Conservation (phyloP, 2,797 vertebrate species). For the Tiaroga cobitis region DNA sequence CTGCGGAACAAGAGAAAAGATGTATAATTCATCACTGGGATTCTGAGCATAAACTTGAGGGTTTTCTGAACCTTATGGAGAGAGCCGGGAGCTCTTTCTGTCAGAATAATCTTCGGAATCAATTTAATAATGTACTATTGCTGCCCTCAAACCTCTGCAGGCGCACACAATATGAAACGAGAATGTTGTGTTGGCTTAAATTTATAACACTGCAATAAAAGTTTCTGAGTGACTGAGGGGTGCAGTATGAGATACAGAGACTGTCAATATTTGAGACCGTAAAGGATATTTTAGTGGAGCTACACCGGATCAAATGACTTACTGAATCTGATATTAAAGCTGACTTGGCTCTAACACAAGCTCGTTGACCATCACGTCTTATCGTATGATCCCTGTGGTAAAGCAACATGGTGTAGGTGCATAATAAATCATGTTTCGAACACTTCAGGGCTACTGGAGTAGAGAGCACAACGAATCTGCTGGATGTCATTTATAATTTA, state of each 20-base stretch:
- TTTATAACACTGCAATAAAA: constrained; percentile 40
- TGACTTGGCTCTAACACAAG: constrained; percentile 4
- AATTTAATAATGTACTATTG: constrained; percentile 21
- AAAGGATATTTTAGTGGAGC: constrained; percentile 13
- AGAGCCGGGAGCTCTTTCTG: not conserved
- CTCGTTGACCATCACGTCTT: not conserved
- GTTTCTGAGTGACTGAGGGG: constrained; percentile 2
- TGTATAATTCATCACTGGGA: constrained; percentile 2
- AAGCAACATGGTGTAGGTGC: not conserved
- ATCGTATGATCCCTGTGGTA: not conserved
- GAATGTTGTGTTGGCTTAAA: constrained; percentile 6
- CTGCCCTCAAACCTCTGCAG: constrained; percentile 2
- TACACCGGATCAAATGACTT: not conserved
- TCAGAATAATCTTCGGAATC: not conserved
- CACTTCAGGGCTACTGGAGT: constrained; percentile 3
- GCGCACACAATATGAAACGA: constrained; percentile 26
- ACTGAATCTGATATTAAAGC: constrained; percentile 13
- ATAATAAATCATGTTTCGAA: constrained; percentile 21
- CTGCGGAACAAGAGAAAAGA: not conserved
- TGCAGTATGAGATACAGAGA: constrained; percentile 5
- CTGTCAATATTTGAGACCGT: constrained; percentile 29
- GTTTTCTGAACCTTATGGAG: constrained; percentile 7
- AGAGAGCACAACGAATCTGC: constrained; percentile 20
- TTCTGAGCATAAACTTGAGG: not conserved
- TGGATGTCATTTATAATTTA: constrained; percentile 40